Evolutionary conservation across 1,140 invertebrate genomes (phyloP), one percentile per base, ranked within the genome.

Genomic region (Drosophila mojavensis): DNA sequence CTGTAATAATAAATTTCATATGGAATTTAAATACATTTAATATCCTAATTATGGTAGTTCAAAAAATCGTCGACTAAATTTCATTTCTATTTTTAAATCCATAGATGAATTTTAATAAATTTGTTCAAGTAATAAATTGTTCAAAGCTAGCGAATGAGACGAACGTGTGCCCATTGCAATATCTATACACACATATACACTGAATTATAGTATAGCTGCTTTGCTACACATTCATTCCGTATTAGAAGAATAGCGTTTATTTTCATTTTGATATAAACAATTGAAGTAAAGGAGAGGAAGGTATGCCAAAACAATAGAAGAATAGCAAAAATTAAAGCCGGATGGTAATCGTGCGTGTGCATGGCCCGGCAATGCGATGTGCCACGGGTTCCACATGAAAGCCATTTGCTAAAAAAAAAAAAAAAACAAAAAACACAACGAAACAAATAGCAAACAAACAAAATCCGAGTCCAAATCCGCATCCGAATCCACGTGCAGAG

Each of bases 251-350:
- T 24, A 24, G 55, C 20, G 74, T 84, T 84, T 71, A 84, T 88
- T 85, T 88, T 84, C 76, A 84, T 88, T 89, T 78, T 63, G 77
- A 80, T 89, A 88, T 88, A 88, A 89, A 88, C 84, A 88, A 84
- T 89, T 71, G 55, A 36, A 39, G 60, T 51, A 79, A 43, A 73
- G 82, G 79, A 88, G 79, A 83, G 83, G 88, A 88, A 84, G 83
- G 69, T 69, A 83, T 89, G 73, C 66, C 69, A 71, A 62, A 66
- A 60, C 20, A 70, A 51, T 68, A 85, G 75, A 30, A 1, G 28
- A 30, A 30, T 6, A 30, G 5, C 28, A 33, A 33, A 33, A 33
- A 9, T 9, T 33, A 9, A 53, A 78, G 88, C 82, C 82, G 82
- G 82, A 85, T 85, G 83, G 83, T 76, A 85, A 76, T 82, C 75